These are phyloP conservation scores for Acromyrmex charruanus DNA, from an alignment of 1,140 invertebrate species.

Conservation along the genomic window DNA sequence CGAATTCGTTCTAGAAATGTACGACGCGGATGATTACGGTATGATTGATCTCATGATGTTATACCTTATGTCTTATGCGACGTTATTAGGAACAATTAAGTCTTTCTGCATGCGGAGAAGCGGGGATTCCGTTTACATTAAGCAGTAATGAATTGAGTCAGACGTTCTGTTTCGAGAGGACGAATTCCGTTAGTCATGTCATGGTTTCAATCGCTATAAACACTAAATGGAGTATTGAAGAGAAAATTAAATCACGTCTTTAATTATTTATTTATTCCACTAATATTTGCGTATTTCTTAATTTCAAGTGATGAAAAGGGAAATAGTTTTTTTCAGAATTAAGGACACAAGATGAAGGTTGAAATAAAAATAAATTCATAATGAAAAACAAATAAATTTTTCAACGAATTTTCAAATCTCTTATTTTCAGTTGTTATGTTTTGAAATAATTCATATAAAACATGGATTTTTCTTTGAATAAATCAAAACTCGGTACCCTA, in stretches of 20 bases:
- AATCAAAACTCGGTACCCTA: slow-evolving; percentile 19
- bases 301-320: not conserved
- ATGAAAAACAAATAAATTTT: too few relatives aligned
- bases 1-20: not conserved
- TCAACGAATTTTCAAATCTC: not conserved
- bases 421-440: not conserved
- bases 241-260: not conserved
- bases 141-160: not conserved
- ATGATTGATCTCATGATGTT: slow-evolving; percentile 29
- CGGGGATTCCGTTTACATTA: not conserved
- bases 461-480: slow-evolving; percentile 21
- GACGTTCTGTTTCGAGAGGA: not conserved
- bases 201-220: not conserved
- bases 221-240: not conserved
- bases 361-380: not conserved
- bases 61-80: slow-evolving; percentile 2
- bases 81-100: slow-evolving; percentile 12
- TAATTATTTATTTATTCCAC: not conserved
- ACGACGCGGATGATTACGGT: slow-evolving; percentile 8
- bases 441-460: slow-evolving; percentile 1
- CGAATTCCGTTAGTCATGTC: not conserved
- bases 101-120: not conserved
- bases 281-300: not conserved
- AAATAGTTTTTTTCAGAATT: not conserved
- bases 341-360: not conserved